Conservation (phyloP, 2,888 invertebrate genomes). For the Chironomus tentans region DNA sequence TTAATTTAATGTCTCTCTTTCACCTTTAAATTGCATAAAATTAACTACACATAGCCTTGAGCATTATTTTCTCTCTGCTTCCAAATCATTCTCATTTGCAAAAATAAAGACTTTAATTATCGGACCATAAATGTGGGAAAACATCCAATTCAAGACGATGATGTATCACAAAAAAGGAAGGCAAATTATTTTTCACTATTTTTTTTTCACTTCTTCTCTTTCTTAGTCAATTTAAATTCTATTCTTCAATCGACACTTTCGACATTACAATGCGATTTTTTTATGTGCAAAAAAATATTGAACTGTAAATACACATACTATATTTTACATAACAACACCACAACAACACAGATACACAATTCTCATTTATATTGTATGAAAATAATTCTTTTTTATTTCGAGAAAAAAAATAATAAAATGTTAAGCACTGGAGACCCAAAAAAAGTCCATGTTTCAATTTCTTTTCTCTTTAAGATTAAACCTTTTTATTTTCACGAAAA, state of each 20-base stretch:
- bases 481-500: not conserved
- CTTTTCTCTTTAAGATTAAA: not conserved
- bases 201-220: not conserved
- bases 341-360: too few relatives aligned
- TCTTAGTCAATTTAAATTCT: not conserved
- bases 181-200: not conserved
- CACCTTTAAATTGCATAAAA: too few relatives aligned
- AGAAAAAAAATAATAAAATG: too few relatives aligned
- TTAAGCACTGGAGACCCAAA: not conserved
- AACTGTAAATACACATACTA: not conserved
- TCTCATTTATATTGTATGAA: too few relatives aligned
- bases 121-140: slow-evolving; percentile 7
- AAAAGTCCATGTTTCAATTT: not conserved
- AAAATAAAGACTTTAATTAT: not conserved
- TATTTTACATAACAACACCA: too few relatives aligned
- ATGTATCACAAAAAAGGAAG: not conserved
- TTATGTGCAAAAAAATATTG: not conserved
- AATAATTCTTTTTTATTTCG: too few relatives aligned
- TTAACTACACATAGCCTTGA: not conserved
- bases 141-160: not conserved
- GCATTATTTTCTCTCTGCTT: not conserved
- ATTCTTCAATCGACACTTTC: not conserved
- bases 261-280: not conserved
- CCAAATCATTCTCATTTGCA: too few relatives aligned
- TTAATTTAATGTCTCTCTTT: not conserved